phyloP scores from a whole-genome alignment of 2,888 invertebrate species.

The Sesia apiformis region DNA sequence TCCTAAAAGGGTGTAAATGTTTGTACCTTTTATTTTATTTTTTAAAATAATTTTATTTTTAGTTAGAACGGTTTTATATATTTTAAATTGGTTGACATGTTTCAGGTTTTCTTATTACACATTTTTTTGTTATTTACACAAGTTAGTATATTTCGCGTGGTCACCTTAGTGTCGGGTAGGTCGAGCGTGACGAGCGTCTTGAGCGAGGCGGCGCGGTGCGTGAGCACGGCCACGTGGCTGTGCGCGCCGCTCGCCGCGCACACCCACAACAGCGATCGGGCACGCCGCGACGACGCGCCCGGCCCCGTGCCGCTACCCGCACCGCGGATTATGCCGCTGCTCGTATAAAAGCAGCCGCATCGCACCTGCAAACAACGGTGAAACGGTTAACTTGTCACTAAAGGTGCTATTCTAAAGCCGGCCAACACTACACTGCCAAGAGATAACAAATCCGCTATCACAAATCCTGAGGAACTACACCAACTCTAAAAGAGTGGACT shows the following conservation, averaged over 20 bases:
- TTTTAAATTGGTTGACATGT: too few relatives aligned
- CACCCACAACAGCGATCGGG: slow-evolving; percentile 91
- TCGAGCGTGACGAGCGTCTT: slow-evolving; percentile 86
- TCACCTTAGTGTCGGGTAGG: slow-evolving; percentile 83
- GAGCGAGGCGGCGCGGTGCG: slow-evolving; percentile 82
- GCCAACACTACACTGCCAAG: too few relatives aligned
- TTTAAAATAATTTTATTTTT: too few relatives aligned
- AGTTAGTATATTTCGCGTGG: too few relatives aligned
- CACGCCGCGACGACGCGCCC: slow-evolving; percentile 75
- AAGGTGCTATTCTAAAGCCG: background rate
- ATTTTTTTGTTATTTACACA: too few relatives aligned
- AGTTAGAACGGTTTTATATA: too few relatives aligned
- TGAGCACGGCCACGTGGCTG: slow-evolving; percentile 86
- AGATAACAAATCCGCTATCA: too few relatives aligned
- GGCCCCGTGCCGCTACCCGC: slow-evolving; percentile 31
- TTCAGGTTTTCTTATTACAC: too few relatives aligned
- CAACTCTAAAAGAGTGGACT: too few relatives aligned
- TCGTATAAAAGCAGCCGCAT: slow-evolving; percentile 92
- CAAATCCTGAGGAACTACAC: too few relatives aligned
- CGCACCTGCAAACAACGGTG: slow-evolving; percentile 77
- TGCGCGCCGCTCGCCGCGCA: slow-evolving; percentile 87
- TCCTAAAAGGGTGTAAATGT: too few relatives aligned
- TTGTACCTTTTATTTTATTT: too few relatives aligned
- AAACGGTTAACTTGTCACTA: background rate
- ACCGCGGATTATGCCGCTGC: slow-evolving; percentile 72